Percentiles rank a stretch among this genome's conserved stretches.
Evolutionary conservation across 2,888 invertebrate species (phyloP).

Genomic region (Margaritifera margaritifera): DNA sequence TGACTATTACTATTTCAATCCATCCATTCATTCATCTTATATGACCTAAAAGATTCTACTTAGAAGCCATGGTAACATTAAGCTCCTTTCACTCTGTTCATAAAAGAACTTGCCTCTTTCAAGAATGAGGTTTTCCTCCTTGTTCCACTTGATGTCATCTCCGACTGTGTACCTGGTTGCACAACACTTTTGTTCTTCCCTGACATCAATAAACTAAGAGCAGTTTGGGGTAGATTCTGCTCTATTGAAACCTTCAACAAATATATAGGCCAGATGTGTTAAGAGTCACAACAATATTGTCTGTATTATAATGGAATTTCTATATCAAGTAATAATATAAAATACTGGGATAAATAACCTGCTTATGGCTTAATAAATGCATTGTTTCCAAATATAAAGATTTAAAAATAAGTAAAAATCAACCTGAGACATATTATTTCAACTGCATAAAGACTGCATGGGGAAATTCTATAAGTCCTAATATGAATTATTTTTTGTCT

Average conservation of each 20-base stretch:
- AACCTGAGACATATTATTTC: too few relatives aligned
- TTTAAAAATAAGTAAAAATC: too few relatives aligned
- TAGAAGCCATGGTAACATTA: background rate
- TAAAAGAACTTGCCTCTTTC: slow-evolving; percentile 22
- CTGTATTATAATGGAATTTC: too few relatives aligned
- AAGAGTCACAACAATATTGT: background rate
- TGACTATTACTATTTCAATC: too few relatives aligned
- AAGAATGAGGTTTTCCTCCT: slow-evolving; percentile 7
- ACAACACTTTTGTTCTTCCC: slow-evolving; percentile 25
- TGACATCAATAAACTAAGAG: slow-evolving; percentile 49
- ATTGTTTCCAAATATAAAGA: too few relatives aligned
- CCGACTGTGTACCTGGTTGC: slow-evolving; percentile 7
- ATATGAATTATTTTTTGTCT: too few relatives aligned
- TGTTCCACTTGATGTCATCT: too few relatives aligned
- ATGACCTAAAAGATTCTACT: background rate
- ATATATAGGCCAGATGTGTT: background rate
- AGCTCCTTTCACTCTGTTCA: background rate
- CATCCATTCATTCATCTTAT: background rate
- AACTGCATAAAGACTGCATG: too few relatives aligned
- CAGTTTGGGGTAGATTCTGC: slow-evolving; percentile 55
- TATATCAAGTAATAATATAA: too few relatives aligned
- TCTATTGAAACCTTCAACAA: slow-evolving; percentile 39
- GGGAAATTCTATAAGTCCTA: too few relatives aligned
- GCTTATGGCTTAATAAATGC: too few relatives aligned
- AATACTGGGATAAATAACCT: too few relatives aligned